Conservation (phyloP, 35 echinoderm and acorn worm genomes). For the Chiridota heheva region DNA sequence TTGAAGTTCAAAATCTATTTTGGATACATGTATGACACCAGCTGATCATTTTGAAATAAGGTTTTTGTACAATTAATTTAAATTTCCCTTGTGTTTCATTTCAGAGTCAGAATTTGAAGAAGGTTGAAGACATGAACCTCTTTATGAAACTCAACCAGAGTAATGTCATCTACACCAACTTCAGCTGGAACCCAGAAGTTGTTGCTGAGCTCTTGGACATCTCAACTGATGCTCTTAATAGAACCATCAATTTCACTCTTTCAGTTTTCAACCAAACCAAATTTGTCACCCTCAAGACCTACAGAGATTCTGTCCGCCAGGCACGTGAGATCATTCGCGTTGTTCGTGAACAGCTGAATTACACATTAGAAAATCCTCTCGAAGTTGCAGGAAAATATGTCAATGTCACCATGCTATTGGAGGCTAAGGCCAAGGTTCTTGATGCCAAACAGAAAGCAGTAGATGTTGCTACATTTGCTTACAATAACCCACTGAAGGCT, state of each 20-base stretch:
- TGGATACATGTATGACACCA: too few relatives aligned
- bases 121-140: conserved; percentile 69
- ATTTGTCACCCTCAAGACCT: conserved; percentile 10
- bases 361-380: conserved; percentile 54
- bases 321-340: background rate
- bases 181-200: conserved; percentile 94
- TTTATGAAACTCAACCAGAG: conserved; percentile 84
- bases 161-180: conserved; percentile 92
- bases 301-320: background rate
- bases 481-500: conserved; percentile 47
- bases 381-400: conserved; percentile 36
- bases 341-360: conserved; percentile 38
- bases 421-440: conserved; percentile 40
- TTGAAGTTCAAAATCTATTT: too few relatives aligned
- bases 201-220: conserved; percentile 68
- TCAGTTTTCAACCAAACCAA: conserved; percentile 47
- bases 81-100: too few relatives aligned
- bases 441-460: background rate
- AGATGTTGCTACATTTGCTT: background rate
- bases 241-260: conserved; percentile 60
- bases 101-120: too few relatives aligned
- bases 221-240: conserved; percentile 44
- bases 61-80: too few relatives aligned
- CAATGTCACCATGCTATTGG: conserved; percentile 39
- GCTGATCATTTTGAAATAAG: too few relatives aligned